Evolutionary conservation across 2,113 vertebrate genomes (phyloP), one percentile per base, ranked within the genome.

Genomic region (Danio rerio): DNA sequence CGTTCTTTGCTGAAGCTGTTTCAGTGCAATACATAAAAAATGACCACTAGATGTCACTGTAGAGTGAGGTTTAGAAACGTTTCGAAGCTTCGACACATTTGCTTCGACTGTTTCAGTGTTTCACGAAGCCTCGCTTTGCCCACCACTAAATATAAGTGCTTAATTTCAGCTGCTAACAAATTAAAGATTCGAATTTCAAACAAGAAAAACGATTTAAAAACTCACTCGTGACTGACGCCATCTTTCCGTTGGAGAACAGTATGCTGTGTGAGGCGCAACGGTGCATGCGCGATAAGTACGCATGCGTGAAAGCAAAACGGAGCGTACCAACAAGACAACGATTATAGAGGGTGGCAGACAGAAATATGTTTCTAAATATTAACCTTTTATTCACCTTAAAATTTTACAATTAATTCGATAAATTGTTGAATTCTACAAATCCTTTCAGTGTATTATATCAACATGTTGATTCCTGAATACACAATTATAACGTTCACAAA

Each of bases 151-250:
- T n/a, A n/a, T n/a, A n/a, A n/a, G n/a, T n/a, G n/a, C n/a, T n/a
- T n/a, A n/a, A n/a, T n/a, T n/a, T n/a, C n/a, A n/a, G n/a, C n/a
- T n/a, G n/a, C n/a, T n/a, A n/a, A n/a, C 4, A 56, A 55, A 58
- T 6, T 6, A 2, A 7, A 62, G 3, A 47, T 1, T 16, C 2
- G 3, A 5, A 18, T 18, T 13, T n/a, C 31, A 45, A n/a, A 16
- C 6, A 7, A 42, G 3, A 56, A 11, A 5, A 49, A 63, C 0
- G 0, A 72, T 56, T 58, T 71, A 0, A 63, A 12, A 10, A 91
- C 91, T 89, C 21, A 93, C 93, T 93, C 8, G 92, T 89, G 81
- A 91, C 91, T 63, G 93, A 91, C 91, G 93, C 93, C 93, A 94
- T 94, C 92, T 91, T 92, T 83, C 58, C 68, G 21, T 71, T 20